Evolutionary conservation across 1,140 invertebrate species (phyloP), one percentile per base, ranked within the genome.

Genomic region (Cydia fagiglandana): DNA sequence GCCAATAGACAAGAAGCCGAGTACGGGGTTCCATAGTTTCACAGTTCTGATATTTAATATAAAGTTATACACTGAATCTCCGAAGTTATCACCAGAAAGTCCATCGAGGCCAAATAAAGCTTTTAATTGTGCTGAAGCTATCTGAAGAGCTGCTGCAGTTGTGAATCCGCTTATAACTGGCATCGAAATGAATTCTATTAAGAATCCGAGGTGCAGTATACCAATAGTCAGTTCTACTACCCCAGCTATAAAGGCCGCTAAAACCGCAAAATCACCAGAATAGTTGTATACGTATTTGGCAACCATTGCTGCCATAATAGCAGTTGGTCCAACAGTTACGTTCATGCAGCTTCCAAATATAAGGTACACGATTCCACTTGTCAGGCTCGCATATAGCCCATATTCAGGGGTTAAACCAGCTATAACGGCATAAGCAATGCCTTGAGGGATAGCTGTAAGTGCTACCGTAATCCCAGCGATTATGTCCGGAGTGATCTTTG

Each of bases 81-180:
- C 81, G 73, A 92, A 91, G 76, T 78, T 84, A 68, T 86, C 83
- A 66, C 88, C 88, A 2, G 83, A 81, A 17, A 76, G 38, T 13
- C 87, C 86, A 24, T 75, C 45, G 5, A 88, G 73, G 0, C 97
- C 97, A 73, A 97, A 94, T 7, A 97, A 90, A 15, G 94, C 94
- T 86, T 96, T 98, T 3, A 98, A 87, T 90, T 99, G 98, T 0
- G 97, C 95, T 74, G 95, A 94, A 10, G 95, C 96, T 81, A 98
- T 98, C 64, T 96, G 97, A 34, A 98, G 91, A 17, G 97, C 97
- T 0, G 97, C 98, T 0, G 97, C 97, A 34, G 96, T 96, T 0
- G 97, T 98, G 80, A 99, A 99, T 1, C 97, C 97, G 78, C 95
- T 96, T 53, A 98, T 98, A 0, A 98, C 97, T 4, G 98, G 97